Conservation (phyloP, 2,113 vertebrate genomes). For the Orycteropus afer region DNA sequence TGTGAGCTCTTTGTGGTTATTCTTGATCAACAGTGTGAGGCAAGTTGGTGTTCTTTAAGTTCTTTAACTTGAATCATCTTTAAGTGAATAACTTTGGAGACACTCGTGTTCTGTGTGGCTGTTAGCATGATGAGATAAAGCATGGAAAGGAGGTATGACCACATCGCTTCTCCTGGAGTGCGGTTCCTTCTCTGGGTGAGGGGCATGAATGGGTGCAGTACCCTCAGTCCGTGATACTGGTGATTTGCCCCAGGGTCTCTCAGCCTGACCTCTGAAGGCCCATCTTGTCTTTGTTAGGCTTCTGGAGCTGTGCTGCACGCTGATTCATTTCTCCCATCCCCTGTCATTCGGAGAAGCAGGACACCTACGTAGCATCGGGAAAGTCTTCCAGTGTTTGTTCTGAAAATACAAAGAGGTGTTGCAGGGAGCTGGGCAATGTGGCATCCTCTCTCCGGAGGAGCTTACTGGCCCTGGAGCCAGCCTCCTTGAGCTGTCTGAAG, state of each 20-base stretch:
- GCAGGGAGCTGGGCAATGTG: not conserved
- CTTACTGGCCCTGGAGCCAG: not conserved
- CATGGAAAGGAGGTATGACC: not conserved
- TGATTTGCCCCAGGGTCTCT: not conserved
- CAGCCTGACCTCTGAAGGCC: not conserved
- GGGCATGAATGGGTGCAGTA: accelerated
- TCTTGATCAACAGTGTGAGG: not conserved
- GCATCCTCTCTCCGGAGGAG: not conserved
- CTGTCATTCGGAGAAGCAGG: not conserved
- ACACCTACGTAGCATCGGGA: not conserved
- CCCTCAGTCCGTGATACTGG: not conserved
- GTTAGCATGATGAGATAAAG: not conserved
- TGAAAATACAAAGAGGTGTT: not conserved
- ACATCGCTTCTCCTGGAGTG: not conserved
- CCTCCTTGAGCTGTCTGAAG: not conserved
- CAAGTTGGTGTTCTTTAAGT: not conserved
- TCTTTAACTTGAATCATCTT: not conserved
- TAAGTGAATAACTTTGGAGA: not conserved
- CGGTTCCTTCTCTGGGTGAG: not conserved
- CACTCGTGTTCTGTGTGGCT: not conserved
- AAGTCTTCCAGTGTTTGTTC: not conserved
- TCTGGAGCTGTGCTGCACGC: not conserved
- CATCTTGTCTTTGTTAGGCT: not conserved
- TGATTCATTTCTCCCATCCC: not conserved
- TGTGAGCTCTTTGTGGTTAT: not conserved